Evolutionary conservation across 2,113 vertebrate genomes (phyloP).

Genomic region (Planiliza haematocheilus): DNA sequence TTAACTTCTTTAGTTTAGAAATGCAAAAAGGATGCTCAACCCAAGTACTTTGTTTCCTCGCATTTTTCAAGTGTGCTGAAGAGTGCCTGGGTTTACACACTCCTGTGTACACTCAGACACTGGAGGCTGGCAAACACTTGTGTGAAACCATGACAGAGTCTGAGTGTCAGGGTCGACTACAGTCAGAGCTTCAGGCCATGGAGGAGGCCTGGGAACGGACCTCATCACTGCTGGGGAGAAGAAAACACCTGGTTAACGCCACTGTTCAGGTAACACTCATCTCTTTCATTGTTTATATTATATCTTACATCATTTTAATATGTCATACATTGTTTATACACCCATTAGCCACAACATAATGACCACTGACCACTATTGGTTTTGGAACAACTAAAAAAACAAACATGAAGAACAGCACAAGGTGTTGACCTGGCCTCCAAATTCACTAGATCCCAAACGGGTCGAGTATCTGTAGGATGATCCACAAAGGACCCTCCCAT

Average conservation of each 20-base stretch:
- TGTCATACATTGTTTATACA: too few relatives aligned
- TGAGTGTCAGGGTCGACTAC: conserved; percentile 65
- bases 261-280: conserved; percentile 76
- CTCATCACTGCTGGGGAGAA: conserved; percentile 73
- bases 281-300: background rate
- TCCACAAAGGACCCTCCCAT: too few relatives aligned
- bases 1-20: too few relatives aligned
- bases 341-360: too few relatives aligned
- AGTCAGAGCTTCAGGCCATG: conserved; percentile 79
- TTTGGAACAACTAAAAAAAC: too few relatives aligned
- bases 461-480: too few relatives aligned
- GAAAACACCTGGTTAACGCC: conserved; percentile 63
- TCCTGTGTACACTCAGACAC: conserved; percentile 73
- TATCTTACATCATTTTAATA: too few relatives aligned
- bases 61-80: conserved; percentile 78
- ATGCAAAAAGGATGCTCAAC: background rate
- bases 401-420: too few relatives aligned
- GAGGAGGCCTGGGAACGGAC: conserved; percentile 84
- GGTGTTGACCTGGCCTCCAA: too few relatives aligned
- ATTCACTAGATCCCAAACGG: too few relatives aligned
- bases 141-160: conserved; percentile 46
- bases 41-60: background rate
- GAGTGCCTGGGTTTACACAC: conserved; percentile 78
- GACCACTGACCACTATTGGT: too few relatives aligned
- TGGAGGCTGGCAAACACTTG: conserved; percentile 81